phyloP scores from a whole-genome alignment of 2,113 vertebrate species.

The Rhabdornis inornatus region DNA sequence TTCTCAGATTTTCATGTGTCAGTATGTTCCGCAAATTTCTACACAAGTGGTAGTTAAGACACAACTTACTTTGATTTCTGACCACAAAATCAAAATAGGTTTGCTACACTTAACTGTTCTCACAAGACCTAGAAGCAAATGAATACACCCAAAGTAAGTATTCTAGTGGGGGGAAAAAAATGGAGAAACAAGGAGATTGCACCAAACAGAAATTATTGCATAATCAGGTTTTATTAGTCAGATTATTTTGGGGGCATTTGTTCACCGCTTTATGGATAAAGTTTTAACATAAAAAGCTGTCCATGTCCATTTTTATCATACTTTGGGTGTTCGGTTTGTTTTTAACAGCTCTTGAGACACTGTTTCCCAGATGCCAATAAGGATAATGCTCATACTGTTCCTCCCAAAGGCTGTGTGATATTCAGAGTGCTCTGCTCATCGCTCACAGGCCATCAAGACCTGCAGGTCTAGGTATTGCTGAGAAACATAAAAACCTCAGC shows the following conservation, averaged over 20 bases:
- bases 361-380: not conserved
- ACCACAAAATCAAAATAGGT: not conserved
- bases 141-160: not conserved
- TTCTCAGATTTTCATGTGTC: not conserved
- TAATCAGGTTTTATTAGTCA: not conserved
- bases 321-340: not conserved
- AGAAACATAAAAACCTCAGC: not conserved
- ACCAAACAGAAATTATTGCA: not conserved
- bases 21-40: not conserved
- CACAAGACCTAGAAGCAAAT: not conserved
- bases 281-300: not conserved
- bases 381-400: accelerated
- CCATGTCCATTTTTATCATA: not conserved
- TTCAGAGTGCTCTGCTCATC: not conserved
- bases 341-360: not conserved
- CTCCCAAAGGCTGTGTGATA: not conserved
- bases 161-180: not conserved
- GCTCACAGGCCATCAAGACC: not conserved
- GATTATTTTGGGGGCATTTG: not conserved
- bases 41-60: not conserved
- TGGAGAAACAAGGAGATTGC: not conserved
- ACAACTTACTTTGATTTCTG: not conserved
- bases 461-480: not conserved
- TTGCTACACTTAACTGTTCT: not conserved
- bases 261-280: not conserved